These are phyloP conservation scores for Casuarius casuarius DNA, from an alignment of 2,113 vertebrate genomes.

Conservation along the genomic window DNA sequence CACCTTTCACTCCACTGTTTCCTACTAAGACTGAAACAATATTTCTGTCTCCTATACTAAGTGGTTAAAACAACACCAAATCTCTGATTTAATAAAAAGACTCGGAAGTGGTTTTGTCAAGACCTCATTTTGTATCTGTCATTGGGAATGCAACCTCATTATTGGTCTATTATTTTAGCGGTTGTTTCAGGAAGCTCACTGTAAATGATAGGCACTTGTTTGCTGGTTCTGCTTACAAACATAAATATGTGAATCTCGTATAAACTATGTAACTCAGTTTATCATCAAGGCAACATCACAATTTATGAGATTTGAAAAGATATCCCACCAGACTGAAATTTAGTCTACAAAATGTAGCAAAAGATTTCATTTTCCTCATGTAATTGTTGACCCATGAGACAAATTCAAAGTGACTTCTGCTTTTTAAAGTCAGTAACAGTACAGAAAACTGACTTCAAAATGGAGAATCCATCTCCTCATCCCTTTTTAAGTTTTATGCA, in stretches of 20 bases:
- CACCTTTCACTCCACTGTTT: not conserved
- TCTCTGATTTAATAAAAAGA: not conserved
- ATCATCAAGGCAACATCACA: not conserved
- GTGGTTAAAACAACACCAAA: not conserved
- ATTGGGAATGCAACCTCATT: not conserved
- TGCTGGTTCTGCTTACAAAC: not conserved
- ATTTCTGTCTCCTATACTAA: not conserved
- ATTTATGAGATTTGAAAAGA: not conserved
- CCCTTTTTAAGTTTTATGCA: not conserved
- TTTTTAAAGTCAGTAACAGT: not conserved
- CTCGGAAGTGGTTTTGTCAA: not conserved
- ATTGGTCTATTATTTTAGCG: not conserved
- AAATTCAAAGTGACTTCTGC: not conserved
- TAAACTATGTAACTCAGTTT: not conserved
- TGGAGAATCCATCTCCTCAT: not conserved
- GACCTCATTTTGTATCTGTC: not conserved
- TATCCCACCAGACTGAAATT: not conserved
- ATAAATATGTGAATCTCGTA: not conserved
- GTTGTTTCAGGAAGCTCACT: conserved; percentile 36
- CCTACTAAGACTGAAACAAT: not conserved
- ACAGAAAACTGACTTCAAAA: not conserved
- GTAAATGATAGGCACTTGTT: conserved; percentile 10
- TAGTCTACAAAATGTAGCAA: not conserved
- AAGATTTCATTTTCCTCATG: not conserved
- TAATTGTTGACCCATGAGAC: not conserved